Conservation (phyloP, 2,888 invertebrate species). For the Ypsolopha sequella region DNA sequence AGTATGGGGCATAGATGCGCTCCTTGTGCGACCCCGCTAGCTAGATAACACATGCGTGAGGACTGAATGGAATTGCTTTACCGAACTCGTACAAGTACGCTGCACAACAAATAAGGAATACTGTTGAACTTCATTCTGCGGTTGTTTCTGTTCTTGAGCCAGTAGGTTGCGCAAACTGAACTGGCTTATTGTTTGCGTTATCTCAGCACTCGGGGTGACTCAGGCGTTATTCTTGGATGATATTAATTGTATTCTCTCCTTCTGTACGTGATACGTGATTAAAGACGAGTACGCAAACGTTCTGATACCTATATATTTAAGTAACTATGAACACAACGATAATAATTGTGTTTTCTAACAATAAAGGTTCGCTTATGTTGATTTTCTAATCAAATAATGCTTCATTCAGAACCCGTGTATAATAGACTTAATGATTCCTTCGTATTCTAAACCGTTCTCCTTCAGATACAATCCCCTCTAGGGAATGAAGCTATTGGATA, state of each 20-base stretch:
- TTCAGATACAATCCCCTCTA: too few relatives aligned
- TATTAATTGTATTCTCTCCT: slow-evolving; percentile 1
- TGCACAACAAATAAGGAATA: too few relatives aligned
- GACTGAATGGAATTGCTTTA: not conserved
- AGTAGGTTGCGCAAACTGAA: not conserved
- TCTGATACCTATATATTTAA: too few relatives aligned
- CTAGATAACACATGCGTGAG: not conserved
- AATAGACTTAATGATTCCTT: too few relatives aligned
- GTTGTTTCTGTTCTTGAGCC: not conserved
- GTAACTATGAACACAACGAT: too few relatives aligned
- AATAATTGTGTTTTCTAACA: too few relatives aligned
- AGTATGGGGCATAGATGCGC: not conserved
- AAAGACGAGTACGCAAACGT: not conserved
- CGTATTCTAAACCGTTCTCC: too few relatives aligned
- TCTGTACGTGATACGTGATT: not conserved
- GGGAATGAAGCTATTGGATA: too few relatives aligned
- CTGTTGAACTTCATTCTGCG: too few relatives aligned
- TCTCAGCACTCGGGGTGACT: not conserved
- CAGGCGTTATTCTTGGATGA: not conserved
- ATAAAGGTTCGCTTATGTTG: too few relatives aligned
- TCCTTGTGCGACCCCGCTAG: not conserved
- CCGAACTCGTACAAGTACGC: not conserved
- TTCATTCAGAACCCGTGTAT: too few relatives aligned
- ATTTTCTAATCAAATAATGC: too few relatives aligned
- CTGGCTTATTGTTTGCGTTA: not conserved